Percentiles rank a stretch among this genome's conserved stretches.
These are phyloP conservation scores for Tychaedon coryphoeus DNA, from an alignment of 2,113 vertebrate genomes.

Conservation along the genomic window DNA sequence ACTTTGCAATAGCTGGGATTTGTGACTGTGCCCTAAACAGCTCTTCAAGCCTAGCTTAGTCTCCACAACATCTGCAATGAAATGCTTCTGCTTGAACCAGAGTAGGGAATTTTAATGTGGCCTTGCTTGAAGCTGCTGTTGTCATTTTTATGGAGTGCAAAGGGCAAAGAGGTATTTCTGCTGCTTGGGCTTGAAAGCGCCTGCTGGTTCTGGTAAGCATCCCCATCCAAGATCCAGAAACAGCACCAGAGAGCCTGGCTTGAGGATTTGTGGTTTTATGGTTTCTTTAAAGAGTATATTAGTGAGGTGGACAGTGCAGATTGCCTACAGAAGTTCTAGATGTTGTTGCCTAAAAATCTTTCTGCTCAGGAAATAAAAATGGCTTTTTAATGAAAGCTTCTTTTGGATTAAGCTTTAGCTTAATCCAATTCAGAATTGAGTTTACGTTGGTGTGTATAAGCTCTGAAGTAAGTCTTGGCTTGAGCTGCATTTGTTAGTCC, in stretches of 20 bases:
- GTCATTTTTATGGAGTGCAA: neutral
- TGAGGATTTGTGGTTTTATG: neutral
- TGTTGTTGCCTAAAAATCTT: neutral
- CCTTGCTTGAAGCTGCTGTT: neutral
- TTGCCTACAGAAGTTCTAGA: neutral
- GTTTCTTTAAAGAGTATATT: neutral
- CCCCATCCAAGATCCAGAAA: neutral
- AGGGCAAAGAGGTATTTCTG: neutral
- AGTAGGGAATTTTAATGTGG: neutral
- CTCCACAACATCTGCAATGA: neutral
- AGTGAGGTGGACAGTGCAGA: neutral
- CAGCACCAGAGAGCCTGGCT: neutral
- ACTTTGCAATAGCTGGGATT: neutral
- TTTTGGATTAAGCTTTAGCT: neutral
- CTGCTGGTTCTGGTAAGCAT: neutral
- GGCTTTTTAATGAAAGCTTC: neutral
- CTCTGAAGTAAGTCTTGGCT: neutral
- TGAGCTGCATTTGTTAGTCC: neutral
- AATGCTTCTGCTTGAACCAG: neutral
- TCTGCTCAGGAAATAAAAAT: neutral
- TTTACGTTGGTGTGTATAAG: neutral
- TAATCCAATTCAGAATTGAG: neutral
- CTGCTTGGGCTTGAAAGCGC: too few relatives aligned
- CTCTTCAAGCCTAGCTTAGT: neutral
- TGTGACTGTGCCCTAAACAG: neutral